Conservation (phyloP, 2,888 invertebrate species). For the Agapostemon virescens region DNA sequence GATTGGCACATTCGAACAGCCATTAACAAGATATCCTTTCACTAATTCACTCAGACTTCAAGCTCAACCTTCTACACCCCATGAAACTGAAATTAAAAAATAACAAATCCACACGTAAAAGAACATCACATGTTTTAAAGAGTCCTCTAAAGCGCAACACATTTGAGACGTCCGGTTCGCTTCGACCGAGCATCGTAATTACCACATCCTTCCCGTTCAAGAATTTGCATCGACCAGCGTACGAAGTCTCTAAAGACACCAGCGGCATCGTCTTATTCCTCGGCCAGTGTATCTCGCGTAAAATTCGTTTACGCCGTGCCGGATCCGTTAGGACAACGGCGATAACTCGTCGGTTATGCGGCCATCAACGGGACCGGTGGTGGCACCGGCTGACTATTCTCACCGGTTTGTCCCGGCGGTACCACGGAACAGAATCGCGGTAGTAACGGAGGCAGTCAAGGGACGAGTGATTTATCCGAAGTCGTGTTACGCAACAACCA, state of each 20-base stretch:
- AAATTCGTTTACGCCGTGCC: background rate
- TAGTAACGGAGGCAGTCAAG: conserved; percentile 62
- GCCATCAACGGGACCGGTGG: background rate
- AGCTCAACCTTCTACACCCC: too few relatives aligned
- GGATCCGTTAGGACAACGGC: background rate
- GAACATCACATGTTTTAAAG: too few relatives aligned
- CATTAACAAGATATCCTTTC: too few relatives aligned
- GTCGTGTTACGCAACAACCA: conserved; percentile 73
- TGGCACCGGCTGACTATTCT: conserved; percentile 4
- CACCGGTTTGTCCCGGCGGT: conserved; percentile 23
- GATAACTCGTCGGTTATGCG: conserved; percentile 10
- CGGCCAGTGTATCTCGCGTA: background rate
- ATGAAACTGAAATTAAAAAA: too few relatives aligned
- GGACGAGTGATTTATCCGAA: conserved; percentile 75
- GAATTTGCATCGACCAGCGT: background rate
- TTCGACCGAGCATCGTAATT: background rate
- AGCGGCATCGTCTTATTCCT: background rate
- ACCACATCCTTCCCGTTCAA: background rate
- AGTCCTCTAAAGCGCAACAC: too few relatives aligned
- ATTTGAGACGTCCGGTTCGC: background rate
- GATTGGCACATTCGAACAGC: too few relatives aligned
- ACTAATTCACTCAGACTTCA: too few relatives aligned
- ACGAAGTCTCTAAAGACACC: background rate
- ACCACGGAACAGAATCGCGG: conserved; percentile 48
- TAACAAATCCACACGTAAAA: too few relatives aligned